phyloP scores from a whole-genome alignment of 2,888 invertebrate species.

The Pachydiplax longipennis region DNA sequence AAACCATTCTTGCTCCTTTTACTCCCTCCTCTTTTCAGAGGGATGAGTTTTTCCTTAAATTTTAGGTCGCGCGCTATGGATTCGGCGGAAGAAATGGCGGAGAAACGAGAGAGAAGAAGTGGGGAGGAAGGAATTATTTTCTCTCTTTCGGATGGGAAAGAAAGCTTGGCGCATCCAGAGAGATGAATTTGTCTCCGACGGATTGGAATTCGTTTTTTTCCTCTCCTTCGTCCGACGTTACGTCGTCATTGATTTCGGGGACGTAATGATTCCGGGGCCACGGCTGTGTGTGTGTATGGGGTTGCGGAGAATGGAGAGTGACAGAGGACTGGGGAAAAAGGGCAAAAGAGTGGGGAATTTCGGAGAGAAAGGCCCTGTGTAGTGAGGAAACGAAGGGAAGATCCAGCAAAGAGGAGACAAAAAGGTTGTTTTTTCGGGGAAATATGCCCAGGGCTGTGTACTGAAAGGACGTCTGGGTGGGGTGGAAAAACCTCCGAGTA shows the following conservation, averaged over 20 bases:
- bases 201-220: slow-evolving; percentile 5
- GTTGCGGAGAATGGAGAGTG: not conserved
- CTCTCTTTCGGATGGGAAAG: not conserved
- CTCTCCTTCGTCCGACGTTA: not conserved
- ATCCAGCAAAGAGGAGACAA: not conserved
- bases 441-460: slow-evolving; percentile 12
- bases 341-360: not conserved
- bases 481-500: slow-evolving; percentile 12
- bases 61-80: not conserved
- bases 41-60: not conserved
- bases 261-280: slow-evolving; percentile 26
- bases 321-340: not conserved
- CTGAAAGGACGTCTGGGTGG: slow-evolving; percentile 24
- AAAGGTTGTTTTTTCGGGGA: not conserved
- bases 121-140: not conserved
- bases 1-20: no score
- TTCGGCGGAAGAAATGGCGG: not conserved
- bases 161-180: slow-evolving; percentile 11
- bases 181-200: slow-evolving; percentile 33
- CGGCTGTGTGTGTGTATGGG: not conserved
- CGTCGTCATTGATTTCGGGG: slow-evolving; percentile 30
- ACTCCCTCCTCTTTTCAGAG: not conserved
- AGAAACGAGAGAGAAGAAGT: not conserved
- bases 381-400: not conserved
- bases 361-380: not conserved